Evolutionary conservation across 2,797 vertebrate species (phyloP), one percentile per base, ranked within the genome.

Genomic region (Falco columbarius): DNA sequence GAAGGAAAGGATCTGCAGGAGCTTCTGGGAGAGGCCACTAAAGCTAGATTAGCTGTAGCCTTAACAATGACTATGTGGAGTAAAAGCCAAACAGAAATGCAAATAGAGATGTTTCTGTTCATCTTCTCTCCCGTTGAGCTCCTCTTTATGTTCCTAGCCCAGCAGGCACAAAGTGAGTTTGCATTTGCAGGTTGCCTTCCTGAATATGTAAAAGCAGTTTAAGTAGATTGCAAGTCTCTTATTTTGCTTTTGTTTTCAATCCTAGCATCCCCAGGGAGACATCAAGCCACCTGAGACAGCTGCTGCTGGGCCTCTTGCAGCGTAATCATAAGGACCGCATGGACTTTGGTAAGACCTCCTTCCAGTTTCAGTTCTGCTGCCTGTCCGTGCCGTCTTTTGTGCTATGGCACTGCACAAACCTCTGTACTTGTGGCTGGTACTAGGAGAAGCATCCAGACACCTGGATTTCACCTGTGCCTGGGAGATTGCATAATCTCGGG

Each of bases 181-280:
- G 88, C 81, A 71, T 94, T 92, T 96, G 38, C 55, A 83, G 51
- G 71, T 86, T 95, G 72, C 46, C 79, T 89, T 90, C 30, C 49
- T 94, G 96, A 81, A 89, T 92, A 92, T 70, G 75, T 81, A 95
- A 90, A 85, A 75, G 46, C 46, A 77, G 86, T 56, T 87, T 26
- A 86, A 75, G 23, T 40, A 74, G 72, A 46, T 68, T 29, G 9
- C 34, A 70, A 19, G 61, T 40, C 38, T 90, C 86, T 94, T 58
- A 94, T 12, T 67, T 40, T 46, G 65, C 47, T 91, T 93, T 96
- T 95, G 75, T 94, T 95, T 84, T 91, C 84, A 70, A 86, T 82
- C 63, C 22, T 98, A 99, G 99, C 96, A 99, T 99, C 98, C 99
- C 99, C 27, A 98, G 99, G 83, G 99, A 99, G 98, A 99, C 99